Conservation (phyloP, 2,113 vertebrate species). For the Irena cyanogastra region DNA sequence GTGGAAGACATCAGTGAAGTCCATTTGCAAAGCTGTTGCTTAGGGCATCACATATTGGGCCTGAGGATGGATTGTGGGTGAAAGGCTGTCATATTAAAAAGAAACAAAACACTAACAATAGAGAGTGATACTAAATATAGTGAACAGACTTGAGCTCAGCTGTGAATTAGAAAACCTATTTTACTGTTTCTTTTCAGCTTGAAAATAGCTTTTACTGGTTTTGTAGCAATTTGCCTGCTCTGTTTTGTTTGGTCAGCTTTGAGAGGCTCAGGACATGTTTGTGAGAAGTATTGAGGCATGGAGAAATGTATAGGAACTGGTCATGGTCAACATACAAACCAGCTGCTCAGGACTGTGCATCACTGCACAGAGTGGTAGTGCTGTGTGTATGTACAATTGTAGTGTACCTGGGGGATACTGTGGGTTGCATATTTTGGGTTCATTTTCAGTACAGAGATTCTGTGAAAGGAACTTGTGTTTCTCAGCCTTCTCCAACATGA, state of each 20-base stretch:
- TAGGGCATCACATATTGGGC: not conserved
- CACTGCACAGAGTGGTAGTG: fast-evolving
- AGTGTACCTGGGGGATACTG: not conserved
- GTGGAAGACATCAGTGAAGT: not conserved
- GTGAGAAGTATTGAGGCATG: not conserved
- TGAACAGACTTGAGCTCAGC: not conserved
- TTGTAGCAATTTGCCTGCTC: not conserved
- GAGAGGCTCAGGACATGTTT: not conserved
- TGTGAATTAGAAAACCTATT: not conserved
- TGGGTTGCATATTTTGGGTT: not conserved
- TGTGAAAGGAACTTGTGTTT: not conserved
- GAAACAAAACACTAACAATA: not conserved
- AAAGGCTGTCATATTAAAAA: not conserved
- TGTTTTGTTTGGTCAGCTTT: not conserved
- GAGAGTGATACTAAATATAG: not conserved
- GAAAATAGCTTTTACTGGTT: not conserved
- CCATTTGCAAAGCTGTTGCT: not conserved
- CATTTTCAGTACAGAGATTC: not conserved
- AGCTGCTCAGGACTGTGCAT: not conserved
- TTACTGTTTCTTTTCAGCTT: not conserved
- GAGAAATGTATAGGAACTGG: not conserved
- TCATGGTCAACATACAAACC: not conserved
- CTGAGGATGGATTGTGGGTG: not conserved
- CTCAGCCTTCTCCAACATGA: not conserved
- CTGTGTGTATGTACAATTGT: no score